Evolutionary conservation across 2,113 vertebrate species (phyloP), one percentile per base, ranked within the genome.

Genomic region (Tychaedon coryphoeus): DNA sequence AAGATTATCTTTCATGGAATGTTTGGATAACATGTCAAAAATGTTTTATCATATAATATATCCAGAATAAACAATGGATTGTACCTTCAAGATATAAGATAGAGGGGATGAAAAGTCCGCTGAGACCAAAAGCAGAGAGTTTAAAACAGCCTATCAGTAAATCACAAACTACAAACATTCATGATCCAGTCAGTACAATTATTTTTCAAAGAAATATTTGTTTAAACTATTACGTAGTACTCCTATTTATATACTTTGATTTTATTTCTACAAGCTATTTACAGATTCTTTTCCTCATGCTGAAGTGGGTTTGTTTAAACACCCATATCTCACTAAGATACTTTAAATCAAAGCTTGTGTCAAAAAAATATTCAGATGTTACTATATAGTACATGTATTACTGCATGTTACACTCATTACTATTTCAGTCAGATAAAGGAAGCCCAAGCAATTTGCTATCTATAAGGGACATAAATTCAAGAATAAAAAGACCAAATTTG

Each of bases 21-120:
- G 67, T 94, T 96, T 96, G 67, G 88, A 50, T 34, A 82, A 36
- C 38, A 45, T 28, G 71, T 86, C 71, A 93, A 42, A 92, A 88
- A 82, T 83, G 13, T 82, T 93, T 93, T 88, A 90, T 88, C 50
- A 42, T 79, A 42, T 33, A 48, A 5, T 57, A 61, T 79, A 86
- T 54, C 18, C 58, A 65, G 58, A 82, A 76, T 94, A 96, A 96
- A 95, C 62, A 74, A 42, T 57, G 73, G 45, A 33, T 45, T 88
- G 7, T 85, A 57, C n/a, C 19, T 65, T 78, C 36, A 60, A 64
- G 84, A 81, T 75, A 48, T 3, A 87, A 85, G 9, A 75, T 6
- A 65, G 28, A 90, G 26, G 29, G 60, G 74, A 82, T 79, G 81
- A 93, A 95, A 93, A 43, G 48, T 25, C 48, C 0, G 0, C 26